Conservation (phyloP, 2,888 invertebrate species). For the Drosophila limbata region DNA sequence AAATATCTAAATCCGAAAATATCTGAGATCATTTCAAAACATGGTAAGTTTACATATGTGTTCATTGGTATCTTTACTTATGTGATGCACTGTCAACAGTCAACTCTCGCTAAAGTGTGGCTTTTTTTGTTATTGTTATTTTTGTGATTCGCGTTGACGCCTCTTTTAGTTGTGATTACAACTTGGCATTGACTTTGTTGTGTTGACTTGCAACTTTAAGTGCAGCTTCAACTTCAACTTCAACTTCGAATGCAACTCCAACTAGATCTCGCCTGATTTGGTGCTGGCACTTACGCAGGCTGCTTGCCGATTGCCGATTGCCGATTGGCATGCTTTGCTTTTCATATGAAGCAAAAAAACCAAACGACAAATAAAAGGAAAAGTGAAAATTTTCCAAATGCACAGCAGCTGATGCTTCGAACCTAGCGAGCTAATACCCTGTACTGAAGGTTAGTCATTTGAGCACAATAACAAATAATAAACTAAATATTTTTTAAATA, state of each 20-base stretch:
- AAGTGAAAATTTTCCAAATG: slow-evolving; percentile 70
- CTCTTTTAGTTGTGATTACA: slow-evolving; percentile 20
- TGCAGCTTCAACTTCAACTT: slow-evolving; percentile 2
- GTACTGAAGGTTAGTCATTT: neutral
- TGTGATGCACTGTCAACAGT: slow-evolving; percentile 8
- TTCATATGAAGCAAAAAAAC: slow-evolving; percentile 40
- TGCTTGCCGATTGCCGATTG: slow-evolving; percentile 12
- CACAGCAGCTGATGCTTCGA: slow-evolving; percentile 30
- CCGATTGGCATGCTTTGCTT: slow-evolving; percentile 55
- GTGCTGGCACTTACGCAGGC: slow-evolving; percentile 50
- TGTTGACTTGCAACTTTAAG: slow-evolving; percentile 4
- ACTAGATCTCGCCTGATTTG: slow-evolving; percentile 64
- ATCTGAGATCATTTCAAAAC: neutral
- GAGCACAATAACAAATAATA: neutral
- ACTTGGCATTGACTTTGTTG: slow-evolving; percentile 23
- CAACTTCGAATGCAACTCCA: slow-evolving; percentile 46
- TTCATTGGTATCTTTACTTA: neutral
- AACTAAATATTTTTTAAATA: neutral
- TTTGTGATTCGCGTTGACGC: slow-evolving; percentile 7
- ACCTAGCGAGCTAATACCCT: slow-evolving; percentile 12
- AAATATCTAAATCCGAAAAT: neutral
- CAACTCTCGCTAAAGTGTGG: slow-evolving; percentile 14
- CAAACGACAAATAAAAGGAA: slow-evolving; percentile 67
- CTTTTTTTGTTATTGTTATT: neutral
- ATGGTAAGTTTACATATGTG: neutral